phyloP scores from a whole-genome alignment of 2,888 invertebrate species.

The Andricus curvator region DNA sequence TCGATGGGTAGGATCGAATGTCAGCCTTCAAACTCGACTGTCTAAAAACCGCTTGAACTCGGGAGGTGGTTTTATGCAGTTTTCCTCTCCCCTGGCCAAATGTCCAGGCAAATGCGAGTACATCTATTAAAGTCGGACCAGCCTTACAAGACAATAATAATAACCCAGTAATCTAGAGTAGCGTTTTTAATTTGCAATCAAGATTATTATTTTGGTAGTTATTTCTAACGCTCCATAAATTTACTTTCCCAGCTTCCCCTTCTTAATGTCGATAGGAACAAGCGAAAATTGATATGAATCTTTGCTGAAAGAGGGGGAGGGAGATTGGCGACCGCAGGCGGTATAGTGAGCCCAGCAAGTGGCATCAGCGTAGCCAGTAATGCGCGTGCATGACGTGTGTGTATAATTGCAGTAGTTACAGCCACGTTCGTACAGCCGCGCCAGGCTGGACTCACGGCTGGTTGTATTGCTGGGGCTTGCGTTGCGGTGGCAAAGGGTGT shows the following conservation, averaged over 20 bases:
- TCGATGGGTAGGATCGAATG: too few relatives aligned
- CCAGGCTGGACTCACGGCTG: slow-evolving; percentile 37
- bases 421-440: slow-evolving; percentile 66
- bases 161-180: too few relatives aligned
- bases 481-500: slow-evolving; percentile 77
- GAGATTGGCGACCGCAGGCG: slow-evolving; percentile 22
- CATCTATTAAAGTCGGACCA: too few relatives aligned
- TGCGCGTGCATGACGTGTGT: slow-evolving; percentile 74
- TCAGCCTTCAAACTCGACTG: too few relatives aligned
- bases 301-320: slow-evolving; percentile 13
- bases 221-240: neutral
- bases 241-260: neutral
- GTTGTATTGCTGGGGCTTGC: slow-evolving; percentile 70
- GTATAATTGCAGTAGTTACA: slow-evolving; percentile 76
- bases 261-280: slow-evolving; percentile 9
- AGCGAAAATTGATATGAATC: slow-evolving; percentile 36
- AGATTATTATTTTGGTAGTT: neutral
- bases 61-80: too few relatives aligned
- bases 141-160: too few relatives aligned
- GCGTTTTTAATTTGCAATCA: neutral
- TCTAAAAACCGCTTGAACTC: too few relatives aligned
- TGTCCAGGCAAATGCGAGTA: too few relatives aligned
- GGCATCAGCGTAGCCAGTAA: slow-evolving; percentile 57
- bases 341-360: slow-evolving; percentile 30
- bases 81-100: too few relatives aligned